Base-by-base conservation (phyloP, 2,888 invertebrate genomes). In the Deroplatys truncata region DNA sequence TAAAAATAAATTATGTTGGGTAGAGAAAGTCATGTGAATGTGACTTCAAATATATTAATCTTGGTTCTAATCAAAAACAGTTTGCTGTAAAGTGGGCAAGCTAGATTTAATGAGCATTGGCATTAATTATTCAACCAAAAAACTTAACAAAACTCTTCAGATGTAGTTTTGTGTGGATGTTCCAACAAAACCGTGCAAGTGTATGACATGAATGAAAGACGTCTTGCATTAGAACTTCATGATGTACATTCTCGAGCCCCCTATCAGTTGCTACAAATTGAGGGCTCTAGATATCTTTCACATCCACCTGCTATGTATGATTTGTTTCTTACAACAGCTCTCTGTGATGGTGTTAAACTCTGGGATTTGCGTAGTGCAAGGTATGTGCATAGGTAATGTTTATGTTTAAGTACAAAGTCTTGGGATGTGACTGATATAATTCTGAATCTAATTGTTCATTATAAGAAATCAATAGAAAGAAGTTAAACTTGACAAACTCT, bases 321-420 rank as follows among this genome's bases (percentile, higher is more conserved):
- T 87, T 88, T 91, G 13, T 88, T 91, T 84, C 89, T 91, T 28
- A 89, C 90, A 13, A 87, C 91, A 8, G 89, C 91, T 15, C 84
- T 90, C 1, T 84, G 89, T 43, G 91, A 91, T 86, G 89, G 90
- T n/a, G 90, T 88, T 20, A 90, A 90, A 82, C 89, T 91, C 15
- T 91, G 91, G 91, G 91, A 91, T 89, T 87, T 91, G 29, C 87
- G 91, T 5, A 87, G 86, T 35, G 88, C 90, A 10, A 90, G 89
- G 90, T 89, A 86, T 56, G 89, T 84, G 16, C 20, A 49, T 15
- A 72, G 28, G 13, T 13, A 43, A 43, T 20, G n/a, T 20, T 72
- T 72, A 72, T 25, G 1, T 4, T 43, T 13, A 43, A 1, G 43
- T 13, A 2, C 43, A 43, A 4, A 43, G 10, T 13, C 13, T 1